Evolutionary conservation across 2,888 invertebrate species (phyloP).

Genomic region (Torymus tubicola): DNA sequence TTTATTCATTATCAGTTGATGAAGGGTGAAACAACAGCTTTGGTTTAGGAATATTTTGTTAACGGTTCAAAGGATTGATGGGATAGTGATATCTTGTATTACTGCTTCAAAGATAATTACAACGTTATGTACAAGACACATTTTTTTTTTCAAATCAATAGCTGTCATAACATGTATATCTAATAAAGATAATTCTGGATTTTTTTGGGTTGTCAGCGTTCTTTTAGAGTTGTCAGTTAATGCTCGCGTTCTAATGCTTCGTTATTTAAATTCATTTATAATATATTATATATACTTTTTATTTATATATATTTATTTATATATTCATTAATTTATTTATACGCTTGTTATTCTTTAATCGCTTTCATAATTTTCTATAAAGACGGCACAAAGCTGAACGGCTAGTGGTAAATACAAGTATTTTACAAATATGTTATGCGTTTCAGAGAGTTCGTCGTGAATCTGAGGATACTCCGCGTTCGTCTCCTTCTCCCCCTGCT

Average conservation of each 20-base stretch:
- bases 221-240: constrained; percentile 26
- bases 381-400: constrained; percentile 76
- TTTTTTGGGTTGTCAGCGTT: constrained; percentile 22
- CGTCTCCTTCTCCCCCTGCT: not conserved
- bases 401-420: constrained; percentile 73
- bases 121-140: constrained; percentile 27
- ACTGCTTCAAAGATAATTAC: not conserved
- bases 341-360: constrained; percentile 59
- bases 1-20: constrained; percentile 3
- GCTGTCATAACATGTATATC: constrained; percentile 17
- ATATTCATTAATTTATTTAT: constrained; percentile 59
- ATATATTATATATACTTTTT: constrained; percentile 44
- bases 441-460: constrained; percentile 57
- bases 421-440: constrained; percentile 70
- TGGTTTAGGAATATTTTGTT: not conserved
- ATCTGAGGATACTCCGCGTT: constrained; percentile 34
- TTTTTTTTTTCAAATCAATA: constrained; percentile 2
- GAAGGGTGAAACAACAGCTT: not conserved
- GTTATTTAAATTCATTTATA: constrained; percentile 31
- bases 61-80: not conserved
- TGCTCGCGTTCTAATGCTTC: constrained; percentile 25
- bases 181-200: constrained; percentile 23
- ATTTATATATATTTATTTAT: constrained; percentile 42
- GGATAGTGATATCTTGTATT: too few relatives aligned
- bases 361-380: constrained; percentile 66